Percentiles rank a stretch among this genome's conserved stretches.
phyloP scores from a whole-genome alignment of 2,888 invertebrate species.

The Cremastinae sp. region DNA sequence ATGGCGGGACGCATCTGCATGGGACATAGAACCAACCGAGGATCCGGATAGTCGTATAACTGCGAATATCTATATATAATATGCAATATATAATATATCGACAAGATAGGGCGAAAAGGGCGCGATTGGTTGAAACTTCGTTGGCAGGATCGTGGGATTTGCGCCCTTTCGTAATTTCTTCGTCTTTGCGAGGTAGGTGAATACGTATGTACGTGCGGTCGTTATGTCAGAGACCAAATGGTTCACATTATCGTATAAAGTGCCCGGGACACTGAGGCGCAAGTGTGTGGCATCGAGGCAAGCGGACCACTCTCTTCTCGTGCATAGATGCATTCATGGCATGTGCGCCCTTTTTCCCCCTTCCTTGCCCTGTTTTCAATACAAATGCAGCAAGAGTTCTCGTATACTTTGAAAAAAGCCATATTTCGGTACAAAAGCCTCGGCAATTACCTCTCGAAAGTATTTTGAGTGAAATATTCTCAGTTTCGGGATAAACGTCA shows the following conservation, averaged over 20 bases:
- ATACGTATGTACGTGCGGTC: conserved; percentile 53
- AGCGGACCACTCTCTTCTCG: conserved; percentile 43
- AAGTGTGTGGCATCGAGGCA: conserved; percentile 44
- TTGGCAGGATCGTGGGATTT: not conserved
- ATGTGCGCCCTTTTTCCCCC: conserved; percentile 42
- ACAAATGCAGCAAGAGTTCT: not conserved
- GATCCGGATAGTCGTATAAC: conserved; percentile 42
- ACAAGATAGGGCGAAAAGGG: not conserved
- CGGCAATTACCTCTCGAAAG: too few relatives aligned
- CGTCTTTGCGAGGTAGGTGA: conserved; percentile 11
- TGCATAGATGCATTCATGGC: conserved; percentile 56
- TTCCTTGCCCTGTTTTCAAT: conserved; percentile 4
- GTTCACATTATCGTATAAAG: conserved; percentile 69
- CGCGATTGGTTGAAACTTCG: not conserved
- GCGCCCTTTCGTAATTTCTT: conserved; percentile 1
- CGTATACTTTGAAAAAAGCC: too few relatives aligned
- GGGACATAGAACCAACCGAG: conserved; percentile 56
- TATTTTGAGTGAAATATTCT: too few relatives aligned
- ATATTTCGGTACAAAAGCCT: too few relatives aligned
- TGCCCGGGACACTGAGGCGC: conserved; percentile 50
- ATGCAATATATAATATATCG: conserved; percentile 21
- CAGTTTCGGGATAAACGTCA: too few relatives aligned
- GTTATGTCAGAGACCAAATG: conserved; percentile 66
- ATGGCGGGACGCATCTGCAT: conserved; percentile 62
- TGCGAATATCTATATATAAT: conserved; percentile 22